phyloP scores from a whole-genome alignment of 2,888 invertebrate genomes.

The Drosophila engyochracea region DNA sequence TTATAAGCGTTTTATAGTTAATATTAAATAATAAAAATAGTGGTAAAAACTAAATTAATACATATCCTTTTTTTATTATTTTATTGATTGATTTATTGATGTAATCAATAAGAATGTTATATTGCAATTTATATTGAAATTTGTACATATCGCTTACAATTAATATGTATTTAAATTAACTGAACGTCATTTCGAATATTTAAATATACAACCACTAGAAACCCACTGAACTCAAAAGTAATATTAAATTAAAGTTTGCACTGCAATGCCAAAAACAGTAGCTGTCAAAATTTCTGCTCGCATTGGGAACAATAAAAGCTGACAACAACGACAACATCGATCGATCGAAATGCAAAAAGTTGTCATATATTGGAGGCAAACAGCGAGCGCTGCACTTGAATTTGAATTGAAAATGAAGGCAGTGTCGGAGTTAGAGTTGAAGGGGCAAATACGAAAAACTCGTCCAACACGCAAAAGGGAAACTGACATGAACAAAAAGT shows the following conservation, averaged over 20 bases:
- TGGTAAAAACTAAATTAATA: not conserved
- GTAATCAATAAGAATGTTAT: not conserved
- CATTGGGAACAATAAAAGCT: slow-evolving; percentile 34
- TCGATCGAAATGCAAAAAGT: slow-evolving; percentile 35
- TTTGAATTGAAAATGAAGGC: slow-evolving; percentile 47
- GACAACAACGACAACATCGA: slow-evolving; percentile 25
- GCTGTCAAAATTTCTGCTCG: slow-evolving; percentile 7
- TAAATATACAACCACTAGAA: not conserved
- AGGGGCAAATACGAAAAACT: slow-evolving; percentile 17
- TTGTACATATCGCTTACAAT: not conserved
- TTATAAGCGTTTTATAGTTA: not conserved
- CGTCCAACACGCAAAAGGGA: slow-evolving; percentile 56
- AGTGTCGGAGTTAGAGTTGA: not conserved
- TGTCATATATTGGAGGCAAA: slow-evolving; percentile 12
- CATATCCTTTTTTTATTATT: not conserved
- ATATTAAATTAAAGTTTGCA: slow-evolving; percentile 12
- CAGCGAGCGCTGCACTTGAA: slow-evolving; percentile 44
- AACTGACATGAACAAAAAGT: slow-evolving; percentile 69
- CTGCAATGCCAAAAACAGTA: slow-evolving; percentile 1
- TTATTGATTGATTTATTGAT: not conserved
- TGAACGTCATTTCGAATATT: not conserved
- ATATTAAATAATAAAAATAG: not conserved
- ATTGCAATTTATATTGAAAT: not conserved
- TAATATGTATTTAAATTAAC: not conserved
- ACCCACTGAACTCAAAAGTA: not conserved